These are phyloP conservation scores for Tragelaphus oryx DNA, from an alignment of 2,797 vertebrate genomes.

Conservation along the genomic window DNA sequence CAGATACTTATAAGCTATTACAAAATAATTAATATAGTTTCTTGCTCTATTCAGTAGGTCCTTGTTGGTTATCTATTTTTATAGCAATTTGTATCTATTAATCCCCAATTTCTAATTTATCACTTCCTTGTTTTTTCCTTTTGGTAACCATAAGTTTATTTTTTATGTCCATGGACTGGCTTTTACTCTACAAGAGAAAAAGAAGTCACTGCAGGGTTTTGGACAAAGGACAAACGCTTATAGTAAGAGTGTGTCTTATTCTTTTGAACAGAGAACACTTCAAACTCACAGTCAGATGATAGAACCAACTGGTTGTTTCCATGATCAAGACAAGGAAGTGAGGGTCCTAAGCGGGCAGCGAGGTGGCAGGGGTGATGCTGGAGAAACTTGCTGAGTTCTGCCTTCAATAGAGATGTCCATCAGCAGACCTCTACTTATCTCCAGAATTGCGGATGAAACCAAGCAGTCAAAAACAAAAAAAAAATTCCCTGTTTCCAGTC, in stretches of 20 bases:
- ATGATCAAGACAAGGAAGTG: neutral
- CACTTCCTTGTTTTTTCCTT: neutral
- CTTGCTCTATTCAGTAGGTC: neutral
- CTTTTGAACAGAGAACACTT: neutral
- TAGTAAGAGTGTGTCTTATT: neutral
- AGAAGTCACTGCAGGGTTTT: neutral
- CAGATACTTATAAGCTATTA: neutral
- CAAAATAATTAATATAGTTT: neutral
- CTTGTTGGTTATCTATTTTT: neutral
- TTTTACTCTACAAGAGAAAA: neutral
- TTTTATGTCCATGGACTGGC: neutral
- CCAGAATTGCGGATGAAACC: neutral
- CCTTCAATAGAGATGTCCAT: rapidly evolving
- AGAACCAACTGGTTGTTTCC: neutral
- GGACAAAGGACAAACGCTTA: neutral
- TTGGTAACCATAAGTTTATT: neutral
- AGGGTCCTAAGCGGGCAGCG: neutral
- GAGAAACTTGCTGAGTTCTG: neutral
- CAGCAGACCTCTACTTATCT: neutral
- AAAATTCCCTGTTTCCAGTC: neutral
- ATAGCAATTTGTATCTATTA: neutral
- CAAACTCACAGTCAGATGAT: neutral
- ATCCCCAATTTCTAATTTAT: neutral
- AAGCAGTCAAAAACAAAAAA: neutral
- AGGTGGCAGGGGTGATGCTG: neutral